Conservation (phyloP, 2,797 vertebrate species). For the Petrocephalus sullivani region DNA sequence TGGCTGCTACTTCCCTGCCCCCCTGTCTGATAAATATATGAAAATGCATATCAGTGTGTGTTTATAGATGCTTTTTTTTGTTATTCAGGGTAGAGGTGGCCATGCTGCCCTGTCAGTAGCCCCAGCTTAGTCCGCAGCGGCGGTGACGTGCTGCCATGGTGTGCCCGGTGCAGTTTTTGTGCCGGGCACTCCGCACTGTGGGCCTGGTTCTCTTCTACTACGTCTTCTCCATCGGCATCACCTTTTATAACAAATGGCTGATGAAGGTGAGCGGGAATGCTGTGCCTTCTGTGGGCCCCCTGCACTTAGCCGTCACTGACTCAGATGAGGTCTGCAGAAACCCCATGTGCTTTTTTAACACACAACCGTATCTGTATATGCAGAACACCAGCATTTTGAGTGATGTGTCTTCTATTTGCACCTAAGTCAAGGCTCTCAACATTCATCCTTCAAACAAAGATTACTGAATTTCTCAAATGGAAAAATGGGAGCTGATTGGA, state of each 20-base stretch:
- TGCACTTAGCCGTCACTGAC: background rate
- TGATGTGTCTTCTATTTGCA: background rate
- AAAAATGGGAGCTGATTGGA: background rate
- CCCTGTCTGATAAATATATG: background rate
- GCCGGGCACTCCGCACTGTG: constrained; percentile 60
- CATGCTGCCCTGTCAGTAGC: background rate
- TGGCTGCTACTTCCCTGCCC: background rate
- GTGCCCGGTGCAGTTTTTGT: constrained; percentile 57
- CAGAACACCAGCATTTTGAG: background rate
- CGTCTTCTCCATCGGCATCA: constrained; percentile 87
- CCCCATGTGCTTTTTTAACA: background rate
- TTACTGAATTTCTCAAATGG: background rate
- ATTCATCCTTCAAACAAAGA: background rate
- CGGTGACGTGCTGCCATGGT: constrained; percentile 47
- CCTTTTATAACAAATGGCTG: constrained; percentile 95
- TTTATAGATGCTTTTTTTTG: background rate
- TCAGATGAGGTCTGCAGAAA: background rate
- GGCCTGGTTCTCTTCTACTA: constrained; percentile 81
- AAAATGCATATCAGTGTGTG: background rate
- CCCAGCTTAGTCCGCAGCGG: background rate
- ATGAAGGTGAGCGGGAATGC: constrained; percentile 64
- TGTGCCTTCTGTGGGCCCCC: background rate
- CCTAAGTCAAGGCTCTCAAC: background rate
- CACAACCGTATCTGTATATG: background rate
- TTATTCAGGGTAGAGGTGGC: no score